Base-by-base conservation (phyloP, 2,797 vertebrate genomes). In the Rhodeus uyekii region DNA sequence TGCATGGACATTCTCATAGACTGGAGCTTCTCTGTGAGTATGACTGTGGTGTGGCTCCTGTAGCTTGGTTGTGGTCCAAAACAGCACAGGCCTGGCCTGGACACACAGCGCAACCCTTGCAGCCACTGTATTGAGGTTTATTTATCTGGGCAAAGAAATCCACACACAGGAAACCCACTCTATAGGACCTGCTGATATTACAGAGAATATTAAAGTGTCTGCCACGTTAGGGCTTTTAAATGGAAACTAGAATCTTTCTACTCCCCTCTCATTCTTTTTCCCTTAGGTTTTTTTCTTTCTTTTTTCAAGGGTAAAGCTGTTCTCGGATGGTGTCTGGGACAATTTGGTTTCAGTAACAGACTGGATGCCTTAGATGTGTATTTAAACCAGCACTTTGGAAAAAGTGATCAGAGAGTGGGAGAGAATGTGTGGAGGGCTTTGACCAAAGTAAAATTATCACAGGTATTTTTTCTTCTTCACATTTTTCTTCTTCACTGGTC, bases 91-190 rank as follows among this genome's bases (percentile, higher is more conserved):
- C 85, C 87, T 90, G 75, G 86, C 89, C 88, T 89, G 89, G 87
- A 90, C 73, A 71, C 0, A 8, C 36, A 85, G 90, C 82, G 42
- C 46, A 46, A 72, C 88, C 88, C 88, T 87, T 78, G 88, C 90
- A 92, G 91, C 92, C 90, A 88, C 89, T 74, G 86, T 88, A 83
- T 85, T 90, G 86, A 92, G 90, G 89, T 93, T 94, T 95, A 90
- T 95, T 94, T 94, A 89, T 94, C 90, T 93, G 93, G 93, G 46
- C 92, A 91, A 22, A 46, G 36, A 83, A 83, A 88, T 85, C 85
- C 27, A 86, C 90, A 91, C 89, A 92, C 91, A 92, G 90, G 90
- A 92, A 92, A 91, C 85, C 87, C 86, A 88, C 88, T 89, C 61
- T 64, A 92, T 88, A 87, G 88, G 89, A 89, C 90, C 89, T 89